Percentiles rank a stretch among this genome's conserved stretches.
Evolutionary conservation across 2,888 invertebrate genomes (phyloP).

Genomic region (Tanytarsus gracilentus): DNA sequence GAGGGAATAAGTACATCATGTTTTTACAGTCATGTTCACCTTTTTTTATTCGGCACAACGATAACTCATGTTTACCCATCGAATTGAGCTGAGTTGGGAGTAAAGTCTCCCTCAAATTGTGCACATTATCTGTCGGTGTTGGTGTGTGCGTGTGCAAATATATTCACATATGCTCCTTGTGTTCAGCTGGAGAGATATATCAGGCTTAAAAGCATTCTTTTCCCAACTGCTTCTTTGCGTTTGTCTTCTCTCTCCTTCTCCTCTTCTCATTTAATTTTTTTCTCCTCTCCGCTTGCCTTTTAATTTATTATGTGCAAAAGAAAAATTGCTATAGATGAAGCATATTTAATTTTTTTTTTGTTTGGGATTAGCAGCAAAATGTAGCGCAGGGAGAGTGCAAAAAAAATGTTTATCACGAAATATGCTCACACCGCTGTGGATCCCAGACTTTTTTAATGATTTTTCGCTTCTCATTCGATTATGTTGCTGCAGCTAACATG

Average conservation of each 20-base stretch:
- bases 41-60: constrained; percentile 11
- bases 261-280: background rate
- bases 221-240: constrained; percentile 29
- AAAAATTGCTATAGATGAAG: constrained; percentile 28
- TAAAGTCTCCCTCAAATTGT: constrained; percentile 25
- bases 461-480: constrained; percentile 13
- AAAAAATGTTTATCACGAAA: constrained; percentile 29
- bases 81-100: background rate
- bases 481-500: constrained; percentile 15
- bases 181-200: constrained; percentile 29
- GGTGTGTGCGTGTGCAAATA: constrained; percentile 21
- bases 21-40: constrained; percentile 11
- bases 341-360: constrained; percentile 20
- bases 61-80: constrained; percentile 20
- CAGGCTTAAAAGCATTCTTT: constrained; percentile 20
- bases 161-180: constrained; percentile 28
- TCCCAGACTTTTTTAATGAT: constrained; percentile 29
- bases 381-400: too few relatives aligned
- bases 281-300: constrained; percentile 15
- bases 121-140: background rate
- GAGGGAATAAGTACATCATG: background rate
- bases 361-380: constrained; percentile 27
- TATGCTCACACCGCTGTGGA: too few relatives aligned
- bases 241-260: constrained; percentile 18
- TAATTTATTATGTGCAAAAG: constrained; percentile 29